These are phyloP conservation scores for Actinostola sp. DNA, from an alignment of 92 coral and sea anemone species.

Conservation along the genomic window DNA sequence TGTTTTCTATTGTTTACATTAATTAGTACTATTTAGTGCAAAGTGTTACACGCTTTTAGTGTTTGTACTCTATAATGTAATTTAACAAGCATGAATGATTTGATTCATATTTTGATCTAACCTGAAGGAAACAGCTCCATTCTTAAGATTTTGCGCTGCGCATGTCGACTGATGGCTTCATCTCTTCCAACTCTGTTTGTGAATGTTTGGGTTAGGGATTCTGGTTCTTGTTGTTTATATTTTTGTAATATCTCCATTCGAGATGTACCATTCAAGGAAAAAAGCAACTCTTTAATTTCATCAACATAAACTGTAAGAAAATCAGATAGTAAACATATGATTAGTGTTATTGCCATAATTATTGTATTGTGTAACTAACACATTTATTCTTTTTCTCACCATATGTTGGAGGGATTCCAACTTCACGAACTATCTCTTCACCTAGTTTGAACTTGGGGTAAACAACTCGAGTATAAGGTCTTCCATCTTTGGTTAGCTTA, in stretches of 20 bases:
- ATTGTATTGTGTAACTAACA: neutral
- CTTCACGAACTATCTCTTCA: conserved; percentile 5
- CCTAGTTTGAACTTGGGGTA: neutral
- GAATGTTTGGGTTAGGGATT: neutral
- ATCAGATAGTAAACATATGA: neutral
- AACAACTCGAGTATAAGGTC: neutral
- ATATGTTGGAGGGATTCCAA: conserved; percentile 5
- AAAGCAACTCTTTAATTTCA: neutral
- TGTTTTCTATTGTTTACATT: no score
- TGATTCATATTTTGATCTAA: no score
- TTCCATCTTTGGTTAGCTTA: neutral
- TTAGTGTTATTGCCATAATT: neutral
- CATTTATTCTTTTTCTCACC: neutral
- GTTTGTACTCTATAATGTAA: no score
- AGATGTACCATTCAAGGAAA: neutral
- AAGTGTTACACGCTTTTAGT: no score
- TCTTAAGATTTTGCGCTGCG: no score
- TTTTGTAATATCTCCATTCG: neutral
- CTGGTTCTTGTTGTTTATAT: neutral
- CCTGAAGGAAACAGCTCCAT: no score
- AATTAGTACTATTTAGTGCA: no score
- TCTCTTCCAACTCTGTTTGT: no score
- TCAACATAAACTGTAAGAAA: neutral
- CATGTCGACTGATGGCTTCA: no score
- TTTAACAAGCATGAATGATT: no score